Conservation (phyloP, 2,888 invertebrate genomes). For the Troides oblongomaculatus region DNA sequence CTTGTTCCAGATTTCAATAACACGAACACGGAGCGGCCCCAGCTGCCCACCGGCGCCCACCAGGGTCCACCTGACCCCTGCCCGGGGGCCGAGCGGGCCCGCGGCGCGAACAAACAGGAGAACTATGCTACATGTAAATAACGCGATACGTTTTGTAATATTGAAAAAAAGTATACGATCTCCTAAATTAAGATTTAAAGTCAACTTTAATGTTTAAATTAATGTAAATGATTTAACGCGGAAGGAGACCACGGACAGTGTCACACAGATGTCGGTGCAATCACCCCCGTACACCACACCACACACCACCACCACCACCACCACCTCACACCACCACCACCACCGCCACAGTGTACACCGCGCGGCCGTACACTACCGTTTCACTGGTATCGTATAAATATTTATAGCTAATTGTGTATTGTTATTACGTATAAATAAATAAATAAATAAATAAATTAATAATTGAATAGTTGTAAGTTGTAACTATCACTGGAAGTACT, state of each 20-base stretch:
- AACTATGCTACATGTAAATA: constrained; percentile 78
- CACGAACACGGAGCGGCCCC: constrained; percentile 59
- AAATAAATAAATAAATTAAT: constrained; percentile 43
- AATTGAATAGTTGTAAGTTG: constrained; percentile 79
- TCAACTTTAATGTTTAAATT: constrained; percentile 77
- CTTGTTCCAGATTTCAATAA: constrained; percentile 70
- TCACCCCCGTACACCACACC: constrained; percentile 51
- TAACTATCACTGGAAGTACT: constrained; percentile 73
- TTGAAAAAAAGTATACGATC: constrained; percentile 79
- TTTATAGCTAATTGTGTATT: constrained; percentile 81
- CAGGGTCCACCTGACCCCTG: constrained; percentile 22
- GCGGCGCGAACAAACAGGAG: constrained; percentile 68
- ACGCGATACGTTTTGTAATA: constrained; percentile 77
- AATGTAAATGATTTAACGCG: constrained; percentile 58
- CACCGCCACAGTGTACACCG: constrained; percentile 36
- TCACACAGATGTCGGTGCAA: constrained; percentile 59
- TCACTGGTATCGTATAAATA: constrained; percentile 80
- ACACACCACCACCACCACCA: too few species aligned
- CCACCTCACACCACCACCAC: too few species aligned
- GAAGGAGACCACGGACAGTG: constrained; percentile 71
- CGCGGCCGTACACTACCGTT: constrained; percentile 47
- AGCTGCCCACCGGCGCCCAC: constrained; percentile 33
- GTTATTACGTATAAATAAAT: constrained; percentile 80
- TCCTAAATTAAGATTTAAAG: constrained; percentile 80
- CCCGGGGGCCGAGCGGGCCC: constrained; percentile 26